Percentiles rank a stretch among this genome's conserved stretches.
phyloP scores from a whole-genome alignment of 2,113 vertebrate genomes.

The Ardeotis arabs region DNA sequence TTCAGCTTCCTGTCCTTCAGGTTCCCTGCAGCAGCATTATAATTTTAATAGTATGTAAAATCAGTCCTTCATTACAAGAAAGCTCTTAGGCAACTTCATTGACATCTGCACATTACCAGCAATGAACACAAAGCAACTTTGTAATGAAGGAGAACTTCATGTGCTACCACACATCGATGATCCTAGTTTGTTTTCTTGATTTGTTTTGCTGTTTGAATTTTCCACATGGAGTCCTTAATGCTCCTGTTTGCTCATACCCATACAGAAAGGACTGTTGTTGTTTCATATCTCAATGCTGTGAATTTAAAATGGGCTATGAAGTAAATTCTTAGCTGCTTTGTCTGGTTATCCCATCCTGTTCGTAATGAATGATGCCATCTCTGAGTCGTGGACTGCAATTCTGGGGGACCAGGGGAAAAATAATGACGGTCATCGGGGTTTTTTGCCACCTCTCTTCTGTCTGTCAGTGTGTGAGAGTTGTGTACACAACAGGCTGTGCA shows the following conservation, averaged over 20 bases:
- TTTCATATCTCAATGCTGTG: background rate
- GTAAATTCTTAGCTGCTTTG: background rate
- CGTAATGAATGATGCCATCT: background rate
- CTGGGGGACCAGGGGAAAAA: background rate
- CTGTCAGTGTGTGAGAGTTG: accelerated
- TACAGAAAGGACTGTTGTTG: background rate
- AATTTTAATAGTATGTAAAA: constrained; percentile 21
- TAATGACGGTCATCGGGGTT: background rate
- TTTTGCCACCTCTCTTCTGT: background rate
- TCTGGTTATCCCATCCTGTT: background rate
- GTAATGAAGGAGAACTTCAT: background rate
- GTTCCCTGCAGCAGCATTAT: constrained; percentile 7
- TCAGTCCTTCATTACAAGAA: background rate
- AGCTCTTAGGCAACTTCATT: background rate
- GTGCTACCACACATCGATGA: background rate
- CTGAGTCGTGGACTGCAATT: background rate
- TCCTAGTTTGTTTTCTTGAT: background rate
- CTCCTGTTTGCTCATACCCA: background rate
- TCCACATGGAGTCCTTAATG: background rate
- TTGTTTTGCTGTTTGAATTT: constrained; percentile 9
- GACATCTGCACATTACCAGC: background rate
- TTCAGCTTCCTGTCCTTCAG: background rate
- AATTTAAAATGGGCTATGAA: background rate
- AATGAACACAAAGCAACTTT: background rate
- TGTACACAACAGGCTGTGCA: background rate